phyloP scores from a whole-genome alignment of 2,797 vertebrate species.

The Ispidina picta region DNA sequence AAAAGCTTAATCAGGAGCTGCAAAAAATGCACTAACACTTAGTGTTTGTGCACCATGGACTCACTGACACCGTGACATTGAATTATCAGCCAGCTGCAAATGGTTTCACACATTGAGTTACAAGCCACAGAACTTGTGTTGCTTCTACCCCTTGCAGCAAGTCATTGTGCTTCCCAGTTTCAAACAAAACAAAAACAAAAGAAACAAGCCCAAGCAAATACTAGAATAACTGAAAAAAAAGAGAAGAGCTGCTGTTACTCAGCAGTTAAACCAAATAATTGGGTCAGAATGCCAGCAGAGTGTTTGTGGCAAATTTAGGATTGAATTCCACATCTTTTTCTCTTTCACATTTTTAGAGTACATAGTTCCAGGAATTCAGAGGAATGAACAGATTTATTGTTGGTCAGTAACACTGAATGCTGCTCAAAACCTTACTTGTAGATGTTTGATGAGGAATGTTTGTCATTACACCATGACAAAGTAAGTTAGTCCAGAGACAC shows the following conservation, averaged over 20 bases:
- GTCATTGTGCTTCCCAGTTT: not conserved
- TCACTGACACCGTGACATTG: not conserved
- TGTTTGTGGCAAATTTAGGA: not conserved
- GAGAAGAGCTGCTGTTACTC: not conserved
- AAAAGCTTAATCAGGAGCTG: conserved; percentile 21
- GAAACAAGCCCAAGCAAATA: not conserved
- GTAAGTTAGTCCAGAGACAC: not conserved
- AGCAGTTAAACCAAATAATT: not conserved
- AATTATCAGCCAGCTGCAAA: not conserved
- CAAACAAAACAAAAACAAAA: not conserved
- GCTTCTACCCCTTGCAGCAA: not conserved
- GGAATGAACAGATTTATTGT: not conserved
- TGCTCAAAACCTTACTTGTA: not conserved
- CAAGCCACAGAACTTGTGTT: not conserved
- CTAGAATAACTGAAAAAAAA: not conserved
- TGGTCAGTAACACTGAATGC: not conserved
- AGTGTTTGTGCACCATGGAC: not conserved
- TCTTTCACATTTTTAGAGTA: not conserved
- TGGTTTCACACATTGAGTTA: not conserved
- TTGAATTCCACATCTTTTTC: not conserved
- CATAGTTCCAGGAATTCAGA: not conserved
- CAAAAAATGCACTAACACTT: not conserved
- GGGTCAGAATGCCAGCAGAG: not conserved
- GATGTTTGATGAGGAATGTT: not conserved
- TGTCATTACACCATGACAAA: not conserved